These are phyloP conservation scores for Sinella curviseta DNA, from an alignment of 1,140 invertebrate species.

Conservation along the genomic window DNA sequence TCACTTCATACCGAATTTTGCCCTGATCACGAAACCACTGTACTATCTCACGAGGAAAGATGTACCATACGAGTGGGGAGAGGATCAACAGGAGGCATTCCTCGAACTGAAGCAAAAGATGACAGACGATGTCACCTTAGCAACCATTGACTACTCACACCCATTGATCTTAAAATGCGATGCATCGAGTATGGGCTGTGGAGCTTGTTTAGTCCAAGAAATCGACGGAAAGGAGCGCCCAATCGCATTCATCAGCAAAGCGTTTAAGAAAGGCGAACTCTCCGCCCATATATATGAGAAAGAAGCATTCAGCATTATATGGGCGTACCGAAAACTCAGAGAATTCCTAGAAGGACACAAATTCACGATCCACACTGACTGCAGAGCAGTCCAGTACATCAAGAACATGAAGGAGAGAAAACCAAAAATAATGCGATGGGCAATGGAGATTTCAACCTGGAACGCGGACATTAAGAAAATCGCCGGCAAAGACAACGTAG, in stretches of 20 bases:
- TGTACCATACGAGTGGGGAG: slow-evolving; percentile 25
- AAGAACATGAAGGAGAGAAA: too few relatives aligned
- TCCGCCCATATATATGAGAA: slow-evolving; percentile 26
- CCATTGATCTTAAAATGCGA: slow-evolving; percentile 51
- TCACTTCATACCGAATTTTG: slow-evolving; percentile 52
- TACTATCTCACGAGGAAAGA: slow-evolving; percentile 51
- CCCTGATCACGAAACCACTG: slow-evolving; percentile 46
- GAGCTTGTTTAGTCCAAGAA: slow-evolving; percentile 51
- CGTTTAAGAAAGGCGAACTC: slow-evolving; percentile 28
- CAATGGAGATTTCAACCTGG: too few relatives aligned
- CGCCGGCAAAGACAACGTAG: too few relatives aligned
- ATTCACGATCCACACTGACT: slow-evolving; percentile 33
- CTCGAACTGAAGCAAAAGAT: slow-evolving; percentile 41
- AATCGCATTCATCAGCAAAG: slow-evolving; percentile 34
- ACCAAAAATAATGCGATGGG: not conserved
- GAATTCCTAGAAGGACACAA: slow-evolving; percentile 32
- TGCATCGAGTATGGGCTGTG: slow-evolving; percentile 49
- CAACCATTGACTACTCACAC: slow-evolving; percentile 48
- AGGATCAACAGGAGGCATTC: slow-evolving; percentile 45
- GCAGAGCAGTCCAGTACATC: too few relatives aligned
- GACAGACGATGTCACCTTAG: slow-evolving; percentile 34
- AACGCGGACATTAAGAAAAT: too few relatives aligned
- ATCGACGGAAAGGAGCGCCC: slow-evolving; percentile 32
- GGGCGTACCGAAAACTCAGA: slow-evolving; percentile 34
- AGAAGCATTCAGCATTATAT: slow-evolving; percentile 36